Evolutionary conservation across 2,797 vertebrate genomes (phyloP), one percentile per base, ranked within the genome.

Genomic region (Nannoperca australis): DNA sequence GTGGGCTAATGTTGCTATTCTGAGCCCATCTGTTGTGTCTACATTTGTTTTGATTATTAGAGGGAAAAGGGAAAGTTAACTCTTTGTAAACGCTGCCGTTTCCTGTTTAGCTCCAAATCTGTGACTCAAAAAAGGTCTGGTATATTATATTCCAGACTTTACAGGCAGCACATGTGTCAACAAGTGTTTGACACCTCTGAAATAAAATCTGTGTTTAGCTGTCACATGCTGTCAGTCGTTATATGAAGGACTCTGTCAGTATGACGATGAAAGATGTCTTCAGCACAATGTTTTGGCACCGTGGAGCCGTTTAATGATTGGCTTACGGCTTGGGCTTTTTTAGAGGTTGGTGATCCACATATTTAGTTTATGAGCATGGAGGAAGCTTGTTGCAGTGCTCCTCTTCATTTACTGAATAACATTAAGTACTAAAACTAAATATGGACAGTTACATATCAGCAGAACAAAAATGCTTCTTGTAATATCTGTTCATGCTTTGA

Each of bases 141-240:
- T n/a, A n/a, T n/a, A n/a, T n/a, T 83, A 60, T 88, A 85, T 90
- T 86, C 85, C 83, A 83, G 66, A 81, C 82, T 81, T 84, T 81
- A 79, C 74, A 78, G 79, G 78, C 80, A 60, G 66, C 60, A 60
- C 73, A 81, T 13, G 13, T 83, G 85, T 92, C 88, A 86, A 86
- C 81, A 89, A 79, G 70, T 87, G 85, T 88, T 85, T 92, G 90
- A 91, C 87, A 87, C 85, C 76, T 66, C 82, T 86, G 87, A 88
- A 89, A 90, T 78, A 81, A 89, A 90, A 87, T 87, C 74, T 85
- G 89, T 89, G 81, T 91, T 90, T 83, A 82, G 87, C 83, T 84
- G 88, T 90, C 78, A 24, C 83, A 82, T 66, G 78, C 89, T 89
- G 88, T 89, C 91, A 91, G 70, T 92, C 90, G 87, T 79, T 71